These are phyloP conservation scores for Euproctis similis DNA, from an alignment of 2,888 invertebrate species.

Conservation along the genomic window DNA sequence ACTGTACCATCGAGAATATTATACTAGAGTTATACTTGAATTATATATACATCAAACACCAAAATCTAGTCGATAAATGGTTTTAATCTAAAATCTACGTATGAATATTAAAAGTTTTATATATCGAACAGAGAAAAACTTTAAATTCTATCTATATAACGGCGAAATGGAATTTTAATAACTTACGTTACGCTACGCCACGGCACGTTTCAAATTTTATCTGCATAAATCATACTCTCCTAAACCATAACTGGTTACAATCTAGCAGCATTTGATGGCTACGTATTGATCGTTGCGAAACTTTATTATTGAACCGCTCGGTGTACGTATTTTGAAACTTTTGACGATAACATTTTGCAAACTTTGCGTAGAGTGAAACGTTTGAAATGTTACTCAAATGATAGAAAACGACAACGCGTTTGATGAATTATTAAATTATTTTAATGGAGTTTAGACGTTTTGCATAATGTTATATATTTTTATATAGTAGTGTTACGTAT, in stretches of 20 bases:
- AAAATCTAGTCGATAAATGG: too few relatives aligned
- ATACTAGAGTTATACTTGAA: too few relatives aligned
- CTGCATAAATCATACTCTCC: conserved; percentile 7
- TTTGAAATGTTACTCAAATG: conserved; percentile 22
- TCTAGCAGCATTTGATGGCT: conserved; percentile 35
- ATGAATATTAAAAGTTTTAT: too few relatives aligned
- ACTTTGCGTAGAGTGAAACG: conserved; percentile 23
- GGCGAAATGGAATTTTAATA: too few relatives aligned
- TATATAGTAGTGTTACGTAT: too few relatives aligned
- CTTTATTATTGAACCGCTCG: conserved; percentile 37
- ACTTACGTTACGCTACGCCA: too few relatives aligned
- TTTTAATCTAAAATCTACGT: too few relatives aligned
- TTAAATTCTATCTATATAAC: too few relatives aligned
- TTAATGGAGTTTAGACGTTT: conserved; percentile 17
- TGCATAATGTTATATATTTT: conserved; percentile 8
- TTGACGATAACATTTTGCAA: conserved; percentile 25
- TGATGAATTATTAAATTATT: conserved; percentile 18
- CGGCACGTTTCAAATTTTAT: conserved; percentile 6
- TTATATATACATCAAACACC: too few relatives aligned
- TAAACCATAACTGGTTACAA: conserved; percentile 28
- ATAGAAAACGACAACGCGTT: conserved; percentile 16
- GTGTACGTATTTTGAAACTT: conserved; percentile 29
- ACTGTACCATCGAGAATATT: too few relatives aligned
- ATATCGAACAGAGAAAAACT: too few relatives aligned
- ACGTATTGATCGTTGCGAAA: conserved; percentile 41